Evolutionary conservation across 2,888 invertebrate genomes (phyloP).

Genomic region (Sycophila texana): DNA sequence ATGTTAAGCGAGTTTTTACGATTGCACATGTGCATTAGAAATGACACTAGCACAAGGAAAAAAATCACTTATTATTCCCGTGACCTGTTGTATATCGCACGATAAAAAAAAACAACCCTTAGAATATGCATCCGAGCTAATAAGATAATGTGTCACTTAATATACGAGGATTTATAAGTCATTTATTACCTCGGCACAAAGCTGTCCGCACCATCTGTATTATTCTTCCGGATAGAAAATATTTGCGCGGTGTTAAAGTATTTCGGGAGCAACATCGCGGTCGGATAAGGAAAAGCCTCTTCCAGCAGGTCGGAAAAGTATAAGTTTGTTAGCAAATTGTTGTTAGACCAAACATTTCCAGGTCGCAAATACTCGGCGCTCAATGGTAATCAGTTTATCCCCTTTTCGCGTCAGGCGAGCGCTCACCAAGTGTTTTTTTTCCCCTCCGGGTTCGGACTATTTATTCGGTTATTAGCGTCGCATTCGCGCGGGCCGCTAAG

Average conservation of each 20-base stretch:
- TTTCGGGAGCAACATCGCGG: constrained; percentile 14
- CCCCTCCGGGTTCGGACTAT: constrained; percentile 1
- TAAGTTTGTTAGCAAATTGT: constrained; percentile 21
- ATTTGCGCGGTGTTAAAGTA: constrained; percentile 35
- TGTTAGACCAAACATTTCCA: constrained; percentile 43
- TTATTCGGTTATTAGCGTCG: constrained; percentile 51
- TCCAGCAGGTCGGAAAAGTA: background rate
- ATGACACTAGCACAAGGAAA: background rate
- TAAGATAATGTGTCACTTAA: constrained; percentile 29
- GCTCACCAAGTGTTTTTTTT: constrained; percentile 31
- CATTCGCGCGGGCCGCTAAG: constrained; percentile 16
- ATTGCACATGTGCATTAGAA: background rate
- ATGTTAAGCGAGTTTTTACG: no score
- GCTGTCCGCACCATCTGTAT: background rate
- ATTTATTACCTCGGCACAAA: constrained; percentile 20
- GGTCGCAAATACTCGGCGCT: background rate
- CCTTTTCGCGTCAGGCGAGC: constrained; percentile 11
- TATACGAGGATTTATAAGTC: constrained; percentile 30
- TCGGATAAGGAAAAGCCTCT: constrained; percentile 4
- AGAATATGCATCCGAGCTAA: background rate
- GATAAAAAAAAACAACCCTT: background rate
- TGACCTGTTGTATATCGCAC: no score
- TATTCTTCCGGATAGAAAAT: constrained; percentile 8
- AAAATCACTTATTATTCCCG: no score
- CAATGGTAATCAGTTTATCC: constrained; percentile 52